Evolutionary conservation across 2,113 vertebrate species (phyloP).

Genomic region (Leptobrachium ailaonicum): DNA sequence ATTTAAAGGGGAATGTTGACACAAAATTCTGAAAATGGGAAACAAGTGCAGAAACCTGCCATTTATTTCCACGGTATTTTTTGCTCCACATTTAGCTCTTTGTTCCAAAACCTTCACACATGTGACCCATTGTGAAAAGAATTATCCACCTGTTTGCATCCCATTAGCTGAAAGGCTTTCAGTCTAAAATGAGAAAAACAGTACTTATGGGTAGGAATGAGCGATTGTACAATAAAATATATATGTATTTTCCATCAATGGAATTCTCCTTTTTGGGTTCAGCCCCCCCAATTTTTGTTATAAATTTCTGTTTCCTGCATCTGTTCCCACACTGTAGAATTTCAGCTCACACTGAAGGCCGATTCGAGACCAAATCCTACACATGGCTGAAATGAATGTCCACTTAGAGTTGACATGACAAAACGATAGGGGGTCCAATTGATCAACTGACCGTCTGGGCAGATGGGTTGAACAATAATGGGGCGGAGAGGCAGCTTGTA

Average conservation of each 20-base stretch:
- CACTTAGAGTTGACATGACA: constrained; percentile 16
- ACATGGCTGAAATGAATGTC: constrained; percentile 5
- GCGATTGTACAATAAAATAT: neutral
- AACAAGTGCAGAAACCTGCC: neutral
- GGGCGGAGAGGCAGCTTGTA: neutral
- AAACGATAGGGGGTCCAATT: constrained; percentile 32
- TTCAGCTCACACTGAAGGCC: neutral
- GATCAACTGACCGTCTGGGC: constrained; percentile 22
- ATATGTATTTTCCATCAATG: no score
- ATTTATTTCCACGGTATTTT: neutral
- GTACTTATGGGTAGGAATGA: neutral
- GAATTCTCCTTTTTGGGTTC: constrained; percentile 9
- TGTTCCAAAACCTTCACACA: no score
- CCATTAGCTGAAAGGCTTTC: neutral
- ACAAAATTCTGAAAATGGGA: no score
- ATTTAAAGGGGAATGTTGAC: no score
- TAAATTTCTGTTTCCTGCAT: constrained; percentile 2
- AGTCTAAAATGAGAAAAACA: no score
- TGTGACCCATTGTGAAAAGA: constrained; percentile 1
- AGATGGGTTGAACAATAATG: constrained; percentile 16
- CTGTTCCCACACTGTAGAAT: constrained; percentile 13
- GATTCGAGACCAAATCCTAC: neutral
- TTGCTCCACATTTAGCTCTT: no score
- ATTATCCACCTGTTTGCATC: neutral
- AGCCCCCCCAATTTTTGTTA: neutral